phyloP scores from a whole-genome alignment of 1,140 invertebrate genomes.

The Bombus waltoni region DNA sequence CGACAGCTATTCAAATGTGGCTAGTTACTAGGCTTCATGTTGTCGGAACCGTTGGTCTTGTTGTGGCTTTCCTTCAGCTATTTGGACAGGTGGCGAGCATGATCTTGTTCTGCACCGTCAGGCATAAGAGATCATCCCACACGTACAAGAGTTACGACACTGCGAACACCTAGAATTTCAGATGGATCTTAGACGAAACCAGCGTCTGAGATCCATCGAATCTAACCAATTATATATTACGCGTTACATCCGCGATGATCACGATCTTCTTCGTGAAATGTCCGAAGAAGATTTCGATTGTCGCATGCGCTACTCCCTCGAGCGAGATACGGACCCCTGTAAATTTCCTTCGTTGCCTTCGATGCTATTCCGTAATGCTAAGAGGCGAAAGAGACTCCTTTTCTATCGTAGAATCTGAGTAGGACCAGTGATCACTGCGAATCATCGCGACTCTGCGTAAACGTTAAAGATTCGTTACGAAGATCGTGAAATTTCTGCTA shows the following conservation, averaged over 20 bases:
- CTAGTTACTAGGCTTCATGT: constrained; percentile 87
- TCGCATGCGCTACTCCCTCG: background rate
- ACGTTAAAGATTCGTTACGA: no score
- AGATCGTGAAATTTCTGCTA: background rate
- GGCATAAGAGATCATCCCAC: constrained; percentile 87
- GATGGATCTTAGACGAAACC: constrained; percentile 80
- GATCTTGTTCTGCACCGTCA: constrained; percentile 89
- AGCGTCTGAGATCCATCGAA: constrained; percentile 61
- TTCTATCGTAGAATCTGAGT: background rate
- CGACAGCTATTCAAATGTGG: constrained; percentile 87
- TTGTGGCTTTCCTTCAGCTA: constrained; percentile 88
- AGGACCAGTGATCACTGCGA: background rate
- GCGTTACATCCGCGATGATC: constrained; percentile 3
- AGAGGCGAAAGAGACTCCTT: background rate
- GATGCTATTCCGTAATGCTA: background rate
- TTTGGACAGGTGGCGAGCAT: constrained; percentile 90
- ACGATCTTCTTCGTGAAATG: constrained; percentile 19
- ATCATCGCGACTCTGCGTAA: background rate
- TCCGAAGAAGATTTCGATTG: constrained; percentile 24
- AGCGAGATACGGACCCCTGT: background rate
- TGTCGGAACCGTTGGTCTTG: constrained; percentile 87
- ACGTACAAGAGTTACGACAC: constrained; percentile 88
- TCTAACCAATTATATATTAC: background rate
- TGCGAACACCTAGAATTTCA: constrained; percentile 82
- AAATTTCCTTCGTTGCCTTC: background rate